These are phyloP conservation scores for Meloidogyne chitwoodi DNA, from an alignment of 1,140 invertebrate genomes.

Conservation along the genomic window DNA sequence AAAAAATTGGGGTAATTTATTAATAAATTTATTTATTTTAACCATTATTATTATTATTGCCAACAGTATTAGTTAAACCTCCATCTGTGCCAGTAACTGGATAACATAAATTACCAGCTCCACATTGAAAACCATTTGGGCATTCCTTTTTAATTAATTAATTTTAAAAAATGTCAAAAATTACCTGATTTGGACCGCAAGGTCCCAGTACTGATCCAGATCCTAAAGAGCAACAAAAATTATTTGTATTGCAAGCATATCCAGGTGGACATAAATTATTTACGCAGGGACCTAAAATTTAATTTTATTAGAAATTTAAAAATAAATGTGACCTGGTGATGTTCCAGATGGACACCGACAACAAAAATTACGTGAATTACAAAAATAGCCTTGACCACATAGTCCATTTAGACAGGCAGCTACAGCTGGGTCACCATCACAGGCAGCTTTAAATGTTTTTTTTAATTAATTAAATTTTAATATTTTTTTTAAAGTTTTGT, in stretches of 20 bases:
- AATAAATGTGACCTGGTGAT: constrained; percentile 28
- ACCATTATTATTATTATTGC: not conserved
- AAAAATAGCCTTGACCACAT: constrained; percentile 48
- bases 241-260: constrained; percentile 51
- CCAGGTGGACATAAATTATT: constrained; percentile 42
- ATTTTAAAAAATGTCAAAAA: not conserved
- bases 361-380: constrained; percentile 44
- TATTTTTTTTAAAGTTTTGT: not conserved
- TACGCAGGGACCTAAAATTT: constrained; percentile 38
- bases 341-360: constrained; percentile 48
- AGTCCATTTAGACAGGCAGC: constrained; percentile 43
- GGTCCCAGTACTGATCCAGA: constrained; percentile 47
- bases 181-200: constrained; percentile 36
- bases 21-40: not conserved
- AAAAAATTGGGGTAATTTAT: not conserved
- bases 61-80: not conserved
- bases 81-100: constrained; percentile 31
- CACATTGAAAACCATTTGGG: constrained; percentile 42
- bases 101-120: constrained; percentile 46
- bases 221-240: constrained; percentile 47
- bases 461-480: constrained; percentile 1
- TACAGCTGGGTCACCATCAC: constrained; percentile 46
- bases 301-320: not conserved
- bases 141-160: constrained; percentile 23
- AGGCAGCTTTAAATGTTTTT: constrained; percentile 31